Evolutionary conservation across 2,888 invertebrate species (phyloP).

Genomic region (Apeira syringaria): DNA sequence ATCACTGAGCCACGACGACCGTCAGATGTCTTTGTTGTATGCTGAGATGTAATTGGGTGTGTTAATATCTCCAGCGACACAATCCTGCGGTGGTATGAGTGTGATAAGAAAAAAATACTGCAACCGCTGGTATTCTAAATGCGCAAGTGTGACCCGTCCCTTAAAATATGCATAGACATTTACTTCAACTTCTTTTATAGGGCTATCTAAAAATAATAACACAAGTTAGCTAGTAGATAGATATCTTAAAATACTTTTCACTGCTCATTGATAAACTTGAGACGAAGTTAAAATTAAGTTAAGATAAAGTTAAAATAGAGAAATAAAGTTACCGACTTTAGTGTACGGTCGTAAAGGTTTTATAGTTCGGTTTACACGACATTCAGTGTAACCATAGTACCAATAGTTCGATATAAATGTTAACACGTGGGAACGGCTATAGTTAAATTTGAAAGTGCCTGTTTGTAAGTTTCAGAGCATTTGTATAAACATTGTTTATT

Average conservation of each 20-base stretch:
- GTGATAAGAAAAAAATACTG: no score
- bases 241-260: constrained; percentile 19
- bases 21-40: no score
- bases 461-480: constrained; percentile 6
- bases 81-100: no score
- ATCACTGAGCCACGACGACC: no score
- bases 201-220: not conserved
- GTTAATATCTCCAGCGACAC: no score
- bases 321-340: constrained; percentile 19
- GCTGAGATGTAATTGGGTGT: no score
- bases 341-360: constrained; percentile 26
- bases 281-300: constrained; percentile 13
- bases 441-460: constrained; percentile 15
- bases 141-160: no score
- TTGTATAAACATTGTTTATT: constrained; percentile 11
- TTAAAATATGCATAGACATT: no score
- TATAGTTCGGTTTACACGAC: constrained; percentile 26
- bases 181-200: no score
- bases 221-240: not conserved
- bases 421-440: constrained; percentile 24
- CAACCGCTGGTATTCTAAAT: no score
- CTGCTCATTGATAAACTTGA: constrained; percentile 20
- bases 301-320: constrained; percentile 22
- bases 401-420: constrained; percentile 19
- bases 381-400: constrained; percentile 22